Conservation (phyloP, 2,113 vertebrate genomes). For the Phrynocephalus versicolor region DNA sequence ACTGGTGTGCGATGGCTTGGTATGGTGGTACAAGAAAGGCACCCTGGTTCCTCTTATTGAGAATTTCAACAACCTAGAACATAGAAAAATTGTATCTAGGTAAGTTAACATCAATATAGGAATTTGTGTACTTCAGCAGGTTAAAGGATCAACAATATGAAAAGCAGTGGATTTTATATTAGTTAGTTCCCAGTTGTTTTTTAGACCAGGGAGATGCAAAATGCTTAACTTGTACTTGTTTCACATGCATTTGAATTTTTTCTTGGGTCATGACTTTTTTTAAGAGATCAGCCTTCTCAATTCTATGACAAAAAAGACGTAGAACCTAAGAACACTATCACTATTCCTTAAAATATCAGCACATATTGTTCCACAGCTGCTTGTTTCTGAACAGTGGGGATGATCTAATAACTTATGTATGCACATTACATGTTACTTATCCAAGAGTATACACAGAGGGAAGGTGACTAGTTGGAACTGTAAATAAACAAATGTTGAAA, state of each 20-base stretch:
- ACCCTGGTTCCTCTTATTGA: slow-evolving; percentile 74
- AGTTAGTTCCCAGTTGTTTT: not conserved
- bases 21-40: slow-evolving; percentile 82
- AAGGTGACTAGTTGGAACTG: not conserved
- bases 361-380: not conserved
- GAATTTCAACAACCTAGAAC: slow-evolving; percentile 82
- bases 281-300: not conserved
- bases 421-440: not conserved
- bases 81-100: slow-evolving; percentile 8
- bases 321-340: not conserved
- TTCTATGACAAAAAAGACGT: not conserved
- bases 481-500: not conserved
- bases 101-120: not conserved
- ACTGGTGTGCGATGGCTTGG: slow-evolving; percentile 87
- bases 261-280: not conserved
- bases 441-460: not conserved
- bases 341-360: not conserved
- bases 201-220: not conserved
- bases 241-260: not conserved
- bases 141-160: not conserved
- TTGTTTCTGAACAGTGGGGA: not conserved
- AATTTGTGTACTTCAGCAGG: not conserved
- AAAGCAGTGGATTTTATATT: not conserved
- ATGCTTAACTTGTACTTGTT: accelerated
- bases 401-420: not conserved